Evolutionary conservation across 2,888 invertebrate species (phyloP).

Genomic region (Calameuta pallipes): DNA sequence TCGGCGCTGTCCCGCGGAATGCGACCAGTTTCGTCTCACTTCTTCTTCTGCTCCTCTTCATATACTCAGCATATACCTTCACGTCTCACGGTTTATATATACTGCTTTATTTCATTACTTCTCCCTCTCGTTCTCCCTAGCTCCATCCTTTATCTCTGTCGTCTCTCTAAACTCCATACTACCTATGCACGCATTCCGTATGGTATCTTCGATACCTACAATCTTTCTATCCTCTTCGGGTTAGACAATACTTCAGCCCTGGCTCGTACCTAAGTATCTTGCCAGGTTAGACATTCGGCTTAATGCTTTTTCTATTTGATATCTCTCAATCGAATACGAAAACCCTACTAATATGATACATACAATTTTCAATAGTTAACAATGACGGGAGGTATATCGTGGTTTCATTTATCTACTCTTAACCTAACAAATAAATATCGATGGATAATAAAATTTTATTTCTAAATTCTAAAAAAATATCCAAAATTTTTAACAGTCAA

Average conservation of each 20-base stretch:
- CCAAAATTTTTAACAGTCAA: no score
- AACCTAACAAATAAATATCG: not conserved
- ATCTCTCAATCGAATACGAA: not conserved
- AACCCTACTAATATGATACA: not conserved
- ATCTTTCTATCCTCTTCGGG: not conserved
- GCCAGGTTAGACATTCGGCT: not conserved
- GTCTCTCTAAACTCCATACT: not conserved
- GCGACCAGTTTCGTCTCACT: slow-evolving; percentile 60
- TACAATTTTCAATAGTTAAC: not conserved
- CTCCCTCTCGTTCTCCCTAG: not conserved
- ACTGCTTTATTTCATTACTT: not conserved
- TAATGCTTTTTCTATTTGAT: not conserved
- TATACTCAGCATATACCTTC: not conserved
- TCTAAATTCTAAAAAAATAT: not conserved
- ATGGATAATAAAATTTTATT: not conserved
- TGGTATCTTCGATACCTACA: not conserved
- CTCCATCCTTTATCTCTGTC: not conserved
- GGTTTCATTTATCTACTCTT: not conserved
- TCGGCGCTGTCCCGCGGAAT: slow-evolving; percentile 49
- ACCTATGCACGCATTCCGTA: not conserved
- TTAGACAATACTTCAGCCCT: not conserved
- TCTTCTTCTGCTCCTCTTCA: slow-evolving; percentile 35
- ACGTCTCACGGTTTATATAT: not conserved
- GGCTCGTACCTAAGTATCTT: not conserved
- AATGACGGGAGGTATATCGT: not conserved